These are phyloP conservation scores for Euphydryas editha DNA, from an alignment of 2,888 invertebrate genomes.

Conservation along the genomic window DNA sequence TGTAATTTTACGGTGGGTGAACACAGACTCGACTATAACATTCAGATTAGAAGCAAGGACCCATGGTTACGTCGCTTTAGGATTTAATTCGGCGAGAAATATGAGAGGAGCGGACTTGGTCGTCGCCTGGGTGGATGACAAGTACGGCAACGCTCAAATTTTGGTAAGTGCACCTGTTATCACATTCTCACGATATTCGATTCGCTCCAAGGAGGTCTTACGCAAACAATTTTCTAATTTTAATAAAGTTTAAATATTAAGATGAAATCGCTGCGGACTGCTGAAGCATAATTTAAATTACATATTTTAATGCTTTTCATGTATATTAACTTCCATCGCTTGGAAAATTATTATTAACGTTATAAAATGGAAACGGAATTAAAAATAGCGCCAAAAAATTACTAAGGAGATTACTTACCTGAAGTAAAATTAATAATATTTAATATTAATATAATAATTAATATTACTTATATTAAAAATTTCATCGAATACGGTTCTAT, in stretches of 20 bases:
- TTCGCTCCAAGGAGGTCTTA: conserved; percentile 33
- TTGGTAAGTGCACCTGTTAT: conserved; percentile 85
- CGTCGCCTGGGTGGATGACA: conserved; percentile 94
- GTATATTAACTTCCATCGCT: conserved; percentile 8
- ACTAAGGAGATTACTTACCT: no score
- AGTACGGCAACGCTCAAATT: conserved; percentile 86
- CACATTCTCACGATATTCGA: conserved; percentile 45
- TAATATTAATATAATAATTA: no score
- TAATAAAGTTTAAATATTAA: conserved; percentile 6
- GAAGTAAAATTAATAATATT: neutral
- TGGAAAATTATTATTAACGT: conserved; percentile 22
- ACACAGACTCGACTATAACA: conserved; percentile 90
- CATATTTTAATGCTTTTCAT: neutral
- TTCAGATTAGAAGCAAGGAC: conserved; percentile 93
- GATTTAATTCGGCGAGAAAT: conserved; percentile 91
- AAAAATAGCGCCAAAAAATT: neutral
- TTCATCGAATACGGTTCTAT: neutral
- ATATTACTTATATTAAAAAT: neutral
- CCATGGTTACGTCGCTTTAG: conserved; percentile 93
- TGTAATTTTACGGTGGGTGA: conserved; percentile 87
- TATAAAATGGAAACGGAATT: conserved; percentile 6
- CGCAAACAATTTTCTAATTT: conserved; percentile 3
- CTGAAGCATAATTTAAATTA: conserved; percentile 5
- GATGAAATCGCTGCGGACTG: neutral
- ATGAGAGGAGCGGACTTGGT: conserved; percentile 94